A percentile compares a stretch with the other conserved stretches of the same genome.
Conservation (phyloP, 2,888 invertebrate genomes). For the Cotesia congregata region DNA sequence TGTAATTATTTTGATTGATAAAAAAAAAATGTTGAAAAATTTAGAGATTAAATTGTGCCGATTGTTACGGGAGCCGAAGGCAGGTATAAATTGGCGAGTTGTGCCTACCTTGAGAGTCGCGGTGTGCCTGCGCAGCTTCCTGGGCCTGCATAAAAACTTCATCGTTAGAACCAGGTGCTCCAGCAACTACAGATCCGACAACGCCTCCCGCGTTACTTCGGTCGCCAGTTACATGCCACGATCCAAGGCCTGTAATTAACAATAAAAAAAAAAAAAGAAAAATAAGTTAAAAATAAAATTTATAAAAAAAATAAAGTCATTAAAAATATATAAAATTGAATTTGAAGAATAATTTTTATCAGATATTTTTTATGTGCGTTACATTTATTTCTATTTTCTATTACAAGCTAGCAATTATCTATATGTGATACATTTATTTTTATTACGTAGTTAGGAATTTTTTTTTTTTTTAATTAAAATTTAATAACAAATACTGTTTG, state of each 20-base stretch:
- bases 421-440: background rate
- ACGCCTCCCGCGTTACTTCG: constrained; percentile 76
- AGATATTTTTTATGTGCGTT: background rate
- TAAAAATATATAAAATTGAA: background rate
- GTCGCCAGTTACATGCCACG: constrained; percentile 87
- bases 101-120: constrained; percentile 93
- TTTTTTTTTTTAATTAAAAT: background rate
- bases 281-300: background rate
- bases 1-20: background rate
- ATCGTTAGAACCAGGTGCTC: constrained; percentile 73
- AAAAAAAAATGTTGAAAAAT: background rate
- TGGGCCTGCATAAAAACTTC: constrained; percentile 88
- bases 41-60: constrained; percentile 54
- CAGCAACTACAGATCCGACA: constrained; percentile 62
- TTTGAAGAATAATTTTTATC: no score
- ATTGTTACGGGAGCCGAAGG: constrained; percentile 64
- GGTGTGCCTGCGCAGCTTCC: constrained; percentile 82
- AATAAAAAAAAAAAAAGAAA: constrained; percentile 20
- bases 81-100: constrained; percentile 67
- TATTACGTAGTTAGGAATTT: background rate
- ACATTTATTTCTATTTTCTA: background rate
- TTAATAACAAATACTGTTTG: constrained; percentile 33
- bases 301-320: background rate
- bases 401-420: background rate
- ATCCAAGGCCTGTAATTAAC: constrained; percentile 78